A percentile compares a stretch with the other conserved stretches of the same genome.
phyloP scores from a whole-genome alignment of 2,797 vertebrate species.

The Sorex maritimensis region DNA sequence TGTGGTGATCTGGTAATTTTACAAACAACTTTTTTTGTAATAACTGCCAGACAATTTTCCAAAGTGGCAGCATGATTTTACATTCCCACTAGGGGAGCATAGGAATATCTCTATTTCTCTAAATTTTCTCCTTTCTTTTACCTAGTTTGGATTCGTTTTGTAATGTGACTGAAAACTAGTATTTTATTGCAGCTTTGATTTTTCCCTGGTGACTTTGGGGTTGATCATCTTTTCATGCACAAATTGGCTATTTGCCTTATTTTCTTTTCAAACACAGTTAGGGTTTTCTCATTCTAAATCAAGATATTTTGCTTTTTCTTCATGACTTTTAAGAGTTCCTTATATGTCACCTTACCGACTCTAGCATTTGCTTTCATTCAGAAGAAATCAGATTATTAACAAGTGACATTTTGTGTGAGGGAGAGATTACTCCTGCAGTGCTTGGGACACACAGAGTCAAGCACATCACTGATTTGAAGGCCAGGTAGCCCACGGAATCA shows the following conservation, averaged over 20 bases:
- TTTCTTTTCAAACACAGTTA: constrained; percentile 42
- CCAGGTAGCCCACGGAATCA: too few relatives aligned
- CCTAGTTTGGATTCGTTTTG: neutral
- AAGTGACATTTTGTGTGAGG: neutral
- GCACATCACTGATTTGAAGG: too few relatives aligned
- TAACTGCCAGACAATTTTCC: neutral
- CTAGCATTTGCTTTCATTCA: neutral
- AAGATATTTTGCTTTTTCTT: neutral
- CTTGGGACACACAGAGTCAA: neutral
- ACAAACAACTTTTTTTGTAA: neutral
- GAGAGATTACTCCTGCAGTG: neutral
- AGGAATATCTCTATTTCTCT: neutral
- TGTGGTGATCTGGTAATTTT: neutral
- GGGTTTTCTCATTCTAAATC: neutral
- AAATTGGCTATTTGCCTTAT: neutral
- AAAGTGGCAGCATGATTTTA: neutral
- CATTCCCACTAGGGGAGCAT: neutral
- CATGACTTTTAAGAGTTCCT: constrained; percentile 3
- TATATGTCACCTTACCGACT: neutral
- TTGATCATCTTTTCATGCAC: neutral
- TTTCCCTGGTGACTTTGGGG: neutral
- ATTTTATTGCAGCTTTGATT: neutral
- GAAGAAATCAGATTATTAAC: too few relatives aligned
- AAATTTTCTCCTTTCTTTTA: neutral
- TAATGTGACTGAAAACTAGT: neutral